Base-by-base conservation (phyloP, 2,113 vertebrate genomes). In the Hippocampus zosterae region DNA sequence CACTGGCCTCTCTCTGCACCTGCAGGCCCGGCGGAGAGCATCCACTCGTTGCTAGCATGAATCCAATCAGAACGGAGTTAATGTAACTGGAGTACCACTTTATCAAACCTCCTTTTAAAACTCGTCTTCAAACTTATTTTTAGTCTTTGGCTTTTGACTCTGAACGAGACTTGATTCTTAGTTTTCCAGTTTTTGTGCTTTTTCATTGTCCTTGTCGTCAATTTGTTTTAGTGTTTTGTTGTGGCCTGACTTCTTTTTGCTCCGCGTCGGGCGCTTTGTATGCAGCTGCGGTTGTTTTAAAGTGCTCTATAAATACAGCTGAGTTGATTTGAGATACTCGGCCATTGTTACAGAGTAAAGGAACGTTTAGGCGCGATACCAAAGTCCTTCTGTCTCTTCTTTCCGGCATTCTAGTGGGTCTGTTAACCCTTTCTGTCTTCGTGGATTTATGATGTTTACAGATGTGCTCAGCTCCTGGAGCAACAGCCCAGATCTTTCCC, bases 1-100 rank as follows among this genome's bases (percentile, higher is more conserved):
- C 75, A 78, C 76, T 80, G 77, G 80, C 78, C 81, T 84, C 85
- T 77, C 73, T 69, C 73, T 88, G 90, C 90, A 91, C 89, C 90
- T 91, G 88, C 86, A 80, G 5, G 68, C 37, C 82, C 72, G 81
- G 82, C 72, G 75, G 25, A 59, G 56, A 15, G 27, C 56, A 29
- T 29, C 56, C 56, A 29, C 56, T 29, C 29, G 27, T 18, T 16
- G 12, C 15, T 29, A 33, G 56, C 27, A 2, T 8, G 2, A n/a
- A n/a, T 23, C 21, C 52, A 23, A 10, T 18, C 5, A 15, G 33
- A 82, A 81, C 80, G 85, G 84, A 85, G 10, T 44, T 44, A 85
- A 85, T 79, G 87, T 77, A 85, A 84, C 82, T 85, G 87, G 80
- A 86, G 81, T 81, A 79, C 73, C 29, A 82, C 3, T 83, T 85